Base-by-base conservation (phyloP, 1,140 invertebrate species). In the Tetramorium parvispinum region DNA sequence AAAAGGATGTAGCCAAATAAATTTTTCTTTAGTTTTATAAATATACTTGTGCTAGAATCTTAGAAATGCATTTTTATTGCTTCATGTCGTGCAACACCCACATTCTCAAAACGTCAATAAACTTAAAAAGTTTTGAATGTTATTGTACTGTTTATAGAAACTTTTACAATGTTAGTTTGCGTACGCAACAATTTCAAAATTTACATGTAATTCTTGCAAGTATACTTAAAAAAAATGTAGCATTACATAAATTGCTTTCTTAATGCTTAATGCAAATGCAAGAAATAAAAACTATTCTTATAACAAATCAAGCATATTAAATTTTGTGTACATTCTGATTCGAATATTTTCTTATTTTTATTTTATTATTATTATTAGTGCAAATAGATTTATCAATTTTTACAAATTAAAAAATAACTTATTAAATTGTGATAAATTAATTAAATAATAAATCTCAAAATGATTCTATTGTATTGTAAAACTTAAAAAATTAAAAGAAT, bases 261-360 rank as follows among this genome's bases (percentile, higher is more conserved):
- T 21, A 40, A 49, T 24, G 2, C 6, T 18, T 79, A 79, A 79
- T 49, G n/a, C 11, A 49, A 78, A 63, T 78, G 43, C 18, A 65
- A 24, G 7, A 21, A 66, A 21, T 79, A 37, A 79, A 53, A 49
- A 78, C 11, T 63, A 2, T 46, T 63, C 18, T 63, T 78, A 75
- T 87, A 88, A 88, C 49, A 55, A 81, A 27, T 1, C 27, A 81
- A 88, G 49, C 68, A 75, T 65, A 11, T 65, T 65, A 66, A 61
- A 11, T 46, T 24, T 51, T 43, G 4, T 68, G 5, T 68, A 24
- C 16, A 5, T 11, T 65, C 37, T 40, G 1, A 40, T 21, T 40
- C 2, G 0, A 27, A 32, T 32, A 61, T 32, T 32, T 32, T 40
- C 10, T 66, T 40, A 65, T 3, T 61, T 18, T 61, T 61, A 32